Conservation (phyloP, 2,113 vertebrate genomes). For the Triplophysa tibetana region DNA sequence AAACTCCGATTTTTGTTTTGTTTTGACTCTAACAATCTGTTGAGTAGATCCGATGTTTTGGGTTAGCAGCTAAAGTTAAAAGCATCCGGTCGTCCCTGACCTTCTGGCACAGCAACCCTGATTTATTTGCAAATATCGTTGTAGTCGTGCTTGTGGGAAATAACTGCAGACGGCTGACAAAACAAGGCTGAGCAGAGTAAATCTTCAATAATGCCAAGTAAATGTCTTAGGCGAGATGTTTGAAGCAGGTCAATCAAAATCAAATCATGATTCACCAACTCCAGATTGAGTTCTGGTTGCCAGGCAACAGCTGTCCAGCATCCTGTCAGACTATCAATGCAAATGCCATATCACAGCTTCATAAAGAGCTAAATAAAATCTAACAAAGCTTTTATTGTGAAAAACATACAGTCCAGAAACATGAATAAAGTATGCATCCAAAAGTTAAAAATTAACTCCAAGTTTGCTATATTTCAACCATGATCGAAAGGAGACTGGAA, state of each 20-base stretch:
- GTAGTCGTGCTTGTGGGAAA: constrained; percentile 5
- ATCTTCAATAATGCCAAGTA: neutral
- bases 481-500: no score
- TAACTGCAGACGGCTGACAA: constrained; percentile 7
- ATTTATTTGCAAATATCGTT: constrained; percentile 10
- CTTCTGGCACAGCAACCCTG: neutral
- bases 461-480: no score
- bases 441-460: no score
- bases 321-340: no score
- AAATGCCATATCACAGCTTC: no score
- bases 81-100: neutral
- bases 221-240: constrained; percentile 6
- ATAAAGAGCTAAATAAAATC: no score
- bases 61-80: constrained; percentile 45
- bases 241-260: neutral
- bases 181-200: neutral
- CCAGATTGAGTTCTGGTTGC: no score
- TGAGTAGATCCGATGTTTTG: constrained; percentile 56
- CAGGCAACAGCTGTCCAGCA: no score
- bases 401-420: no score
- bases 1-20: constrained; percentile 55
- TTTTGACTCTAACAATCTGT: constrained; percentile 48
- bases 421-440: no score
- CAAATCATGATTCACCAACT: neutral
- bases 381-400: no score